A percentile compares a stretch with the other conserved stretches of the same genome.
phyloP scores from a whole-genome alignment of 2,797 vertebrate species.

The Synanceia verrucosa region DNA sequence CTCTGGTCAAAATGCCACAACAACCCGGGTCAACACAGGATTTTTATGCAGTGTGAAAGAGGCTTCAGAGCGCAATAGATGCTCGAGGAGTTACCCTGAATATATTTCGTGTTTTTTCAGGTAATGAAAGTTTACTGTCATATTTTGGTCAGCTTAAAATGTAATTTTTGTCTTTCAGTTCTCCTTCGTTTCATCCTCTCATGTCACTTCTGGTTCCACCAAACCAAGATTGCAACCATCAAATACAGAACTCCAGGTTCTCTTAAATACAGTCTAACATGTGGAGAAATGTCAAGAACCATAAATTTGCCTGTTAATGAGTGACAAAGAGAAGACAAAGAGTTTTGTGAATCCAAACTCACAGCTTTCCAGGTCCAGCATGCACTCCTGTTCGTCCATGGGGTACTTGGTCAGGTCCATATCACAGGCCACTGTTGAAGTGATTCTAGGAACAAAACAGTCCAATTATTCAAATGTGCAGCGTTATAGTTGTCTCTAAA shows the following conservation, averaged over 20 bases:
- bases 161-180: neutral
- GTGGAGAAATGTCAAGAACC: neutral
- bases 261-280: neutral
- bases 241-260: no score
- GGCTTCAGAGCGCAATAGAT: no score
- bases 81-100: no score
- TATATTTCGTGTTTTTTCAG: neutral
- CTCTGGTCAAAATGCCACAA: no score
- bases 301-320: neutral
- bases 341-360: conserved; percentile 59
- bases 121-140: neutral
- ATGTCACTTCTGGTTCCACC: neutral
- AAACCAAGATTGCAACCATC: neutral
- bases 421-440: conserved; percentile 96
- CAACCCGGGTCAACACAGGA: no score
- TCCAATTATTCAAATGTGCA: neutral
- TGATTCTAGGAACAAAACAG: conserved; percentile 84
- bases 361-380: conserved; percentile 98
- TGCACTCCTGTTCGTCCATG: conserved; percentile 98
- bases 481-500: neutral
- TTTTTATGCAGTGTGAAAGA: no score
- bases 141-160: neutral
- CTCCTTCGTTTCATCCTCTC: neutral
- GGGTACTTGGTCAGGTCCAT: conserved; percentile 99
- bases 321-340: neutral